Evolutionary conservation across 2,113 vertebrate genomes (phyloP), one percentile per base, ranked within the genome.

Genomic region (Anarrhichthys ocellatus): DNA sequence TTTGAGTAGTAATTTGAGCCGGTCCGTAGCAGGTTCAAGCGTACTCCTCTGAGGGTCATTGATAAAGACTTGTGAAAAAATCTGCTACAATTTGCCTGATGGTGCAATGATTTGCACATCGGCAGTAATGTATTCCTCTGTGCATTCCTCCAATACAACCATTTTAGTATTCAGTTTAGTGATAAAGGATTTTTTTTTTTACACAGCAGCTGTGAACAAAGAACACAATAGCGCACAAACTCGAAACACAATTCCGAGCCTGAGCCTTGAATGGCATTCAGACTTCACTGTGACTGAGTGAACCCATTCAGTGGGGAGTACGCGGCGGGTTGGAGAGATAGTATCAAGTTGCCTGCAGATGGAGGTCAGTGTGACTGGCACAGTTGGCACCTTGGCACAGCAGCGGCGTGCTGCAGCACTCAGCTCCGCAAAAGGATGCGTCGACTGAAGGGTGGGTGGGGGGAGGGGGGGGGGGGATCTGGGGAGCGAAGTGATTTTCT

Each of bases 131-230:
- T 93, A 91, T 94, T 94, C 90, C 89, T 90, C 73, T 80, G 89
- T 91, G 93, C 88, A 92, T 93, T 94, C 91, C 89, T 87, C 83
- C 82, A 90, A 88, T 92, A 82, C 89, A 91, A 88, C 48, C 81
- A 80, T 87, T 91, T 87, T 87, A 89, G 87, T 87, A 90, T 93
- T 92, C 92, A 88, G 84, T 84, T 80, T 83, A 76, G 89, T 92
- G 84, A 94, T 93, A 92, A 92, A 93, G 88, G 88, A 80, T 88
- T 91, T 89, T 89, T 85, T 54, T 56, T 90, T 85, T 87, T 84
- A 92, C 89, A 88, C 91, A 90, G 91, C 93, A 93, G 93, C 93
- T 93, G 93, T 91, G 91, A 93, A 92, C 93, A 92, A 94, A 92
- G 92, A 87, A 92, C 75, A 92, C 92, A 92, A 92, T 92, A 91